These are phyloP conservation scores for Etheostoma cragini DNA, from an alignment of 2,113 vertebrate genomes.

Conservation along the genomic window DNA sequence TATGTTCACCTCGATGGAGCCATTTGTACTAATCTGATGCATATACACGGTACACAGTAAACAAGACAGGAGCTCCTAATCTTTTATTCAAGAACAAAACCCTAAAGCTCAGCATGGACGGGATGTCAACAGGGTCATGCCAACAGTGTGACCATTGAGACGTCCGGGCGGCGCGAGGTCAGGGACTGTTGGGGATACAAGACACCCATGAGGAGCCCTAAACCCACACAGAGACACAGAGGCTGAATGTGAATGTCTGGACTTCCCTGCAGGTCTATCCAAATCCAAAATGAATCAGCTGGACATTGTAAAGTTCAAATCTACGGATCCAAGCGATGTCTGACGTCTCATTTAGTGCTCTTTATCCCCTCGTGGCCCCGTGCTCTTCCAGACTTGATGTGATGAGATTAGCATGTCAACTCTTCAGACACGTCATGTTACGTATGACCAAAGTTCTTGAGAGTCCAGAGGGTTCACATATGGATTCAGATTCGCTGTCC, in stretches of 20 bases:
- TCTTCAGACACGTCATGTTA: too few species aligned
- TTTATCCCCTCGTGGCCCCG: neutral
- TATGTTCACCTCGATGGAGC: conserved; percentile 36
- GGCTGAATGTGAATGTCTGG: neutral
- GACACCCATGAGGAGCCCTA: conserved; percentile 1
- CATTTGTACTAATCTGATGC: conserved; percentile 49
- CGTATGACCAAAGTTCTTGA: too few species aligned
- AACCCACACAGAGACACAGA: neutral
- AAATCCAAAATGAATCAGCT: too few species aligned
- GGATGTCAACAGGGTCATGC: conserved; percentile 16
- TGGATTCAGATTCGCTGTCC: too few species aligned
- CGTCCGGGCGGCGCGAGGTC: neutral
- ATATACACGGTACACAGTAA: neutral
- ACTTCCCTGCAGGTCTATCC: too few species aligned
- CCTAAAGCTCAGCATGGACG: conserved; percentile 10
- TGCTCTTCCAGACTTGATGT: too few species aligned
- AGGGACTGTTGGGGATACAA: conserved; percentile 20
- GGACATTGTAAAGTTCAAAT: too few species aligned
- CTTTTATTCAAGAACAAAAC: conserved; percentile 4
- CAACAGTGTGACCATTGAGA: conserved; percentile 4
- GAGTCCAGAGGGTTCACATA: too few species aligned
- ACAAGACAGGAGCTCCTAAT: conserved; percentile 8
- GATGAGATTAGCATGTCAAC: too few species aligned
- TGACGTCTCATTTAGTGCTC: neutral
- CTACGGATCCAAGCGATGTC: too few species aligned